These are phyloP conservation scores for Sula dactylatra DNA, from an alignment of 2,113 vertebrate genomes.

Conservation along the genomic window DNA sequence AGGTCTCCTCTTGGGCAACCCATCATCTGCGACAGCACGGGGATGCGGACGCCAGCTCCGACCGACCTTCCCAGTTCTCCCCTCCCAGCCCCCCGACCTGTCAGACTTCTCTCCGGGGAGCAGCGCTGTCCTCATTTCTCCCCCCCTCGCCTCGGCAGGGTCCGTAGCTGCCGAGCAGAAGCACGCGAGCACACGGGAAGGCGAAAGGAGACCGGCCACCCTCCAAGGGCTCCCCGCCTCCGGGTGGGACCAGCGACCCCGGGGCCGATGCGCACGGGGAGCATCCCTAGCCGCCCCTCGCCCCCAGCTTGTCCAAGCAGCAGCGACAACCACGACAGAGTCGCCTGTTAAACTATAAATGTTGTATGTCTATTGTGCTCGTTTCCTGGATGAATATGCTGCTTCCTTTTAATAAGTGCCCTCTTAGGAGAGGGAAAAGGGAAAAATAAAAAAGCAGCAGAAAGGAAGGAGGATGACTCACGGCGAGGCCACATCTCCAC, in stretches of 20 bases:
- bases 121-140: not conserved
- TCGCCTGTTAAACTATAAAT: not conserved
- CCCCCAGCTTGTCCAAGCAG: not conserved
- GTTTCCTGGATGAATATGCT: constrained; percentile 21
- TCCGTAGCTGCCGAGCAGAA: not conserved
- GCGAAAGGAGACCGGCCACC: not conserved
- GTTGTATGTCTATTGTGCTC: not conserved
- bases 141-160: not conserved
- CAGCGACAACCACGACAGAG: not conserved
- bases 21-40: not conserved
- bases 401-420: constrained; percentile 23
- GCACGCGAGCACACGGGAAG: not conserved
- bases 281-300: not conserved
- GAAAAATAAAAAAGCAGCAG: constrained; percentile 10
- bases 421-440: constrained; percentile 18
- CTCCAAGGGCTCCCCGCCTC: rapidly evolving
- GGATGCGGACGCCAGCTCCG: not conserved
- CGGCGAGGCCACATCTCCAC: not conserved
- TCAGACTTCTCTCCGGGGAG: not conserved
- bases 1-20: not conserved
- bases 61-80: not conserved
- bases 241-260: not conserved
- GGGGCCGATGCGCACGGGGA: rapidly evolving
- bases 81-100: not conserved
- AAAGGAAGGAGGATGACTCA: constrained; percentile 52